Percentiles rank a stretch among this genome's conserved stretches.
Conservation (phyloP, 2,888 invertebrate genomes). For the Morinoia aosen region DNA sequence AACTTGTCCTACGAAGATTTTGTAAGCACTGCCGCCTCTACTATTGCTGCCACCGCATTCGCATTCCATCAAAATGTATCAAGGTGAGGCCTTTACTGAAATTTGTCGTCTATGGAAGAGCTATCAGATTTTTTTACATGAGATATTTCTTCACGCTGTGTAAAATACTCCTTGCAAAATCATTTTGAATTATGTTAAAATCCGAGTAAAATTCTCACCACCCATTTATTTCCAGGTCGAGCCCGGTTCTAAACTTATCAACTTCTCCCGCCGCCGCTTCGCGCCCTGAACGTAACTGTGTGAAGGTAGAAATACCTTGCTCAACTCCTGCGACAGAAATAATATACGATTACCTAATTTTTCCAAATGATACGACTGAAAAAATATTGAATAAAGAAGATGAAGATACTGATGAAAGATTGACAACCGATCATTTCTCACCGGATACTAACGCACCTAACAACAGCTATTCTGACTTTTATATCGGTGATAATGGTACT, state of each 20-base stretch:
- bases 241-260: not conserved
- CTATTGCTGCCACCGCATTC: slow-evolving; percentile 29
- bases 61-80: not conserved
- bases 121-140: not conserved
- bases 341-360: slow-evolving; percentile 15
- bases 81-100: not conserved
- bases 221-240: not conserved
- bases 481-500: not conserved
- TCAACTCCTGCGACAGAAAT: not conserved
- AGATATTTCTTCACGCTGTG: not conserved
- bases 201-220: not conserved
- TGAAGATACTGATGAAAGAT: not conserved
- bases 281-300: slow-evolving; percentile 5
- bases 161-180: not conserved
- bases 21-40: not conserved
- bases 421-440: not conserved
- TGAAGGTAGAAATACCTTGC: slow-evolving; percentile 21
- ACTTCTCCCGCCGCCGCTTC: not conserved
- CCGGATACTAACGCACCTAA: not conserved
- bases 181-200: not conserved
- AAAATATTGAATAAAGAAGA: not conserved
- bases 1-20: slow-evolving; percentile 4
- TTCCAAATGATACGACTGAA: slow-evolving; percentile 32
- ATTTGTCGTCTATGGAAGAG: not conserved
- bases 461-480: not conserved